A percentile compares a stretch with the other conserved stretches of the same genome.
Evolutionary conservation across 2,888 invertebrate genomes (phyloP).

Genomic region (Diplazon laetatorius): DNA sequence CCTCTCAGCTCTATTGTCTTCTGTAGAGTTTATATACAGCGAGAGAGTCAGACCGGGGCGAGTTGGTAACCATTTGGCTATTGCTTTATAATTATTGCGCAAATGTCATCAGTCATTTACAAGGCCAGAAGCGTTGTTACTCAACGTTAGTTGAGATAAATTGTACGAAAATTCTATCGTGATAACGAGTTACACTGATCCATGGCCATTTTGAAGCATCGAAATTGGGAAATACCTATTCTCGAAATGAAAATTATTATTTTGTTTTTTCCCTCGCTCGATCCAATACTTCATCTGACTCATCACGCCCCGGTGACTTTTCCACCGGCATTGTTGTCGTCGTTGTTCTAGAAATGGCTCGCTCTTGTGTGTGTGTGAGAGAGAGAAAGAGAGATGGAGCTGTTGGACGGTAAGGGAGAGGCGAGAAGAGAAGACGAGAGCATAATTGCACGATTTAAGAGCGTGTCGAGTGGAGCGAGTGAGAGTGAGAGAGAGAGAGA

Average conservation of each 20-base stretch:
- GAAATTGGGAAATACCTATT: neutral
- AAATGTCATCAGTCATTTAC: neutral
- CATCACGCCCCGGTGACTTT: constrained; percentile 1
- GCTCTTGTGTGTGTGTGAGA: constrained; percentile 30
- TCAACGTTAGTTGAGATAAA: too few species aligned
- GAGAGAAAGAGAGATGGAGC: constrained; percentile 6
- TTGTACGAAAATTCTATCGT: too few species aligned
- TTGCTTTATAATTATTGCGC: neutral
- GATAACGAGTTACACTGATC: neutral
- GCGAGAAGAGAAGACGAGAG: constrained; percentile 46
- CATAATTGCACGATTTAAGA: constrained; percentile 64
- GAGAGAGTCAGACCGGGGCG: constrained; percentile 3
- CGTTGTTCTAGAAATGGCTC: constrained; percentile 37
- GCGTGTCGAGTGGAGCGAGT: constrained; percentile 54
- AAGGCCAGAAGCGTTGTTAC: neutral
- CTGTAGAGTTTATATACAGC: constrained; percentile 30
- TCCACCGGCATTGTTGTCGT: constrained; percentile 46
- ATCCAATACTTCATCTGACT: neutral
- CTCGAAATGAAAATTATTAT: neutral
- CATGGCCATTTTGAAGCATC: neutral
- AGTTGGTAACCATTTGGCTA: neutral
- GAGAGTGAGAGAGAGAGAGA: too few species aligned
- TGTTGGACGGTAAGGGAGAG: neutral
- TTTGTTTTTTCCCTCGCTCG: neutral
- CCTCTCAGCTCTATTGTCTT: constrained; percentile 53